phyloP scores from a whole-genome alignment of 2,888 invertebrate genomes.

The Rhopalosiphum nymphaeae region DNA sequence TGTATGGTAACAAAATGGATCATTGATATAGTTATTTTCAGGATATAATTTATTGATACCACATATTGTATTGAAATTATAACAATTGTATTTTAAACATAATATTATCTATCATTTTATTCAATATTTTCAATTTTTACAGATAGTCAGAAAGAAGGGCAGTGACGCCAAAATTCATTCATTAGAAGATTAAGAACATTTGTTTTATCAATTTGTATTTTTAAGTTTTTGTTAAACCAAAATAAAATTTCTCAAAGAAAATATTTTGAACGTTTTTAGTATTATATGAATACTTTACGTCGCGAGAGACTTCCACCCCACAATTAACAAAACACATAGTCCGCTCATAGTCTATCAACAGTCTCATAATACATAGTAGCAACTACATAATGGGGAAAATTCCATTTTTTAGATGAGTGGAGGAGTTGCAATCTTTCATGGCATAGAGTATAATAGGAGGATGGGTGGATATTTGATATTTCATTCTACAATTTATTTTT shows the following conservation, averaged over 20 bases:
- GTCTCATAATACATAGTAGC: no score
- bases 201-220: not conserved
- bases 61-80: not conserved
- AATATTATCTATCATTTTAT: not conserved
- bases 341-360: no score
- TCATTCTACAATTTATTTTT: not conserved
- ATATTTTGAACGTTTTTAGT: not conserved
- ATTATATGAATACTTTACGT: not conserved
- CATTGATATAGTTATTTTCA: not conserved
- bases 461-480: not conserved
- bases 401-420: no score
- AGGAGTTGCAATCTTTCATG: no score
- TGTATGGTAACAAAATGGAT: constrained; percentile 38
- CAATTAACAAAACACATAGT: no score
- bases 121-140: not conserved
- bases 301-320: no score
- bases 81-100: not conserved
- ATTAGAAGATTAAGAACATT: not conserved
- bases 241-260: not conserved
- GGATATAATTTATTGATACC: not conserved
- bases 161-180: not conserved
- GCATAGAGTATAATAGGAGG: no score
- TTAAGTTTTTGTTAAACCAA: not conserved
- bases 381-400: no score
- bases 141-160: not conserved